A percentile compares a stretch with the other conserved stretches of the same genome.
These are phyloP conservation scores for Pheucticus melanocephalus DNA, from an alignment of 2,113 vertebrate species.

Conservation along the genomic window DNA sequence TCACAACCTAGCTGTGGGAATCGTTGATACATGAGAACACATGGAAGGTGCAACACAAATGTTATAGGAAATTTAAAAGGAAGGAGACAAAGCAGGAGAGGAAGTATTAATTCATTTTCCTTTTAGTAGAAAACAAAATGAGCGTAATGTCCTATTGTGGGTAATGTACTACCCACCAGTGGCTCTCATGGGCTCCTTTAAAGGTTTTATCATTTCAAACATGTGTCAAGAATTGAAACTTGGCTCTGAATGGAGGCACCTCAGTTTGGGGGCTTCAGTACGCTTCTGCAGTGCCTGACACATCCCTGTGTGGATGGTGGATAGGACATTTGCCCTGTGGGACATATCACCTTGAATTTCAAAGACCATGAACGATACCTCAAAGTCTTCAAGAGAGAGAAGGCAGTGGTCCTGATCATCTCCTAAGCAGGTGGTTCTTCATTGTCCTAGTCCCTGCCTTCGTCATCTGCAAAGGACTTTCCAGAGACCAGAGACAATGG, in stretches of 20 bases:
- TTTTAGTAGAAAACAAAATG: neutral
- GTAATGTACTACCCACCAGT: neutral
- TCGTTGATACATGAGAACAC: neutral
- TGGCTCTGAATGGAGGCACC: neutral
- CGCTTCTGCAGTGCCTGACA: neutral
- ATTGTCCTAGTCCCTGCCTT: neutral
- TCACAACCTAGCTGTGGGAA: neutral
- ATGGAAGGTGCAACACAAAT: neutral
- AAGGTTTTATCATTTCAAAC: neutral
- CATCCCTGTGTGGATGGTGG: neutral
- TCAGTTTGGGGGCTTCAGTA: neutral
- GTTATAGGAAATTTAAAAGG: neutral
- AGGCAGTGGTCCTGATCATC: neutral
- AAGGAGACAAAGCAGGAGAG: neutral
- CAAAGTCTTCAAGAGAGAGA: neutral
- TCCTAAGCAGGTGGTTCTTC: neutral
- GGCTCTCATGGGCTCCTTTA: neutral
- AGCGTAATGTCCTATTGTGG: accelerated
- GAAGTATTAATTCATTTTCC: neutral
- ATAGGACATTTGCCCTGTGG: neutral
- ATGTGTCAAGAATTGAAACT: accelerated
- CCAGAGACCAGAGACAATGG: neutral
- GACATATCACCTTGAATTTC: neutral
- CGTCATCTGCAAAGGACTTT: neutral
- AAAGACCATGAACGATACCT: neutral